These are phyloP conservation scores for Solen grandis DNA, from an alignment of 1,140 invertebrate species.

Conservation along the genomic window DNA sequence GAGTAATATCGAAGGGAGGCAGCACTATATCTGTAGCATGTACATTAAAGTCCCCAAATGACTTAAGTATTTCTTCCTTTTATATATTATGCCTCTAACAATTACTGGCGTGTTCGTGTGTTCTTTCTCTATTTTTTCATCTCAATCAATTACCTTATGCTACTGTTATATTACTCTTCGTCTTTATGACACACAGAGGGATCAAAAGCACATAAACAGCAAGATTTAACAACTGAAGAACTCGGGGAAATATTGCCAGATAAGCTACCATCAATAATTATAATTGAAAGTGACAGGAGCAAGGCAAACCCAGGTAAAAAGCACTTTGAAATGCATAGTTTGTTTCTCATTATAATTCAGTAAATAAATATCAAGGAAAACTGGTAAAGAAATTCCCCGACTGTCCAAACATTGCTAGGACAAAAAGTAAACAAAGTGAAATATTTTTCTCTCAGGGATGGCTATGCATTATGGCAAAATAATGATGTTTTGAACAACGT, in stretches of 20 bases:
- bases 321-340: too few species aligned
- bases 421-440: conserved; percentile 36
- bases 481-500: neutral
- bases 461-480: conserved; percentile 2
- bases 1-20: too few species aligned
- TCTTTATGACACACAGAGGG: neutral
- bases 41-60: too few species aligned
- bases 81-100: too few species aligned
- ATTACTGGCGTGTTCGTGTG: too few species aligned
- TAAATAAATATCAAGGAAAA: conserved; percentile 37
- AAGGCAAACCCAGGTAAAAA: too few species aligned
- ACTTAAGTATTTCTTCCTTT: too few species aligned
- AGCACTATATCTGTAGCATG: too few species aligned
- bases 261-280: neutral
- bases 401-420: conserved; percentile 9
- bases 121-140: too few species aligned
- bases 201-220: neutral
- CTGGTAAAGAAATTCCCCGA: conserved; percentile 29
- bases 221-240: neutral
- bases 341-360: conserved; percentile 25
- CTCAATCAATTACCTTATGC: too few species aligned
- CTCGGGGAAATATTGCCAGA: neutral
- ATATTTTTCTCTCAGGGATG: conserved; percentile 30
- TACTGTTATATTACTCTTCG: too few species aligned
- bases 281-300: too few species aligned